Evolutionary conservation across 1,140 invertebrate genomes (phyloP).

Genomic region (Bombus ignitus): DNA sequence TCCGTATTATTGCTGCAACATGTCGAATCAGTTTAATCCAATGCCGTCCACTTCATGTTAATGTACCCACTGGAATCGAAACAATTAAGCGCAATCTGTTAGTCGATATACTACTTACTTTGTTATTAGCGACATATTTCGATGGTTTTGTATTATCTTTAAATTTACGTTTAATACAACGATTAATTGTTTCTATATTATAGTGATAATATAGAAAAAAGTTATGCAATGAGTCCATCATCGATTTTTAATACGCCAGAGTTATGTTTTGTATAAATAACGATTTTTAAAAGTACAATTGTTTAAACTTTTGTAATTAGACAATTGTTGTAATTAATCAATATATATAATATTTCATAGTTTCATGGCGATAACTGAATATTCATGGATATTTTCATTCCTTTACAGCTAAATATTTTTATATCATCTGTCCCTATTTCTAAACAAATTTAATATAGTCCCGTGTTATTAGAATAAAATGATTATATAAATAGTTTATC

Average conservation of each 20-base stretch:
- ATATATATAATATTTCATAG: background rate
- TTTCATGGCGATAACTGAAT: background rate
- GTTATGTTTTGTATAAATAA: background rate
- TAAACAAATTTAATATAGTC: conserved; percentile 25
- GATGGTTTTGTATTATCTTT: conserved; percentile 19
- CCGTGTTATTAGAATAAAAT: conserved; percentile 31
- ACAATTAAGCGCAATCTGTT: conserved; percentile 42
- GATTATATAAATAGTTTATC: conserved; percentile 37
- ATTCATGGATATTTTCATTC: conserved; percentile 18
- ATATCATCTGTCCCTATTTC: conserved; percentile 35
- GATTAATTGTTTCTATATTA: conserved; percentile 20
- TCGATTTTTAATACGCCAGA: background rate
- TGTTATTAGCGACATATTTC: conserved; percentile 1
- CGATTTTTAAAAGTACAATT: conserved; percentile 9
- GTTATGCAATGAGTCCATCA: background rate
- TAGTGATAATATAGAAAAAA: background rate
- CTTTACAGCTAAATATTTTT: conserved; percentile 40
- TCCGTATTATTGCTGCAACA: conserved; percentile 73
- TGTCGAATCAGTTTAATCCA: conserved; percentile 76
- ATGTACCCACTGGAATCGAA: conserved; percentile 65
- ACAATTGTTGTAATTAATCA: conserved; percentile 17
- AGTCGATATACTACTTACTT: conserved; percentile 30
- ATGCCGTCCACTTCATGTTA: conserved; percentile 79
- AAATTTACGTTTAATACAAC: conserved; percentile 19
- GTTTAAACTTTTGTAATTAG: conserved; percentile 8